Base-by-base conservation (phyloP, 2,797 vertebrate species). In the Hyperoplus immaculatus region DNA sequence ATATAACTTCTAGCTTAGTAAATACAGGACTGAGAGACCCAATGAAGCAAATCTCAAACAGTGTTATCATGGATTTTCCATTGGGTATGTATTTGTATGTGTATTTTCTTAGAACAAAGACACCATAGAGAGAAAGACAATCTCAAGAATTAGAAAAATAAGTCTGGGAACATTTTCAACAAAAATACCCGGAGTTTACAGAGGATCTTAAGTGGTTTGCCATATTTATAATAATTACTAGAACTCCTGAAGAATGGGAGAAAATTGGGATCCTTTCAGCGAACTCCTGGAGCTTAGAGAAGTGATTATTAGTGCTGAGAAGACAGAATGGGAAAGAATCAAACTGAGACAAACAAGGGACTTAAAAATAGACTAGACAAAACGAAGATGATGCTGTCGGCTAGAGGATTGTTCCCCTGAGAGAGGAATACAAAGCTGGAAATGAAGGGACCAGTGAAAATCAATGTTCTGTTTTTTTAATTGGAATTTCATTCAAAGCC, bases 391-490 rank as follows among this genome's bases (percentile, higher is more conserved):
- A 53, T 58, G 39, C 2, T 50, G 39, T 56, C 4, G 14, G 5
- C 9, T 15, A 7, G 39, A 74, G 56, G 15, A 61, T 74, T 65
- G 12, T 63, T 4, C 45, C 29, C 11, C 42, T 51, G 73, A 29
- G 45, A 46, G 39, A 54, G 16, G 43, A 66, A 38, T 4, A 39
- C 42, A 42, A 36, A 39, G 43, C 4, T 18, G 21, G 38, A 69
- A 18, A 38, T 10, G 47, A 64, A 69, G 9, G 47, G 57, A 60
- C 56, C 14, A 47, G 57, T 21, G 4, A 29, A 43, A 68, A 88
- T 89, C 78, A 45, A 86, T 84, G 75, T 58, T 81, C 64, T n/a
- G 50, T 75, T 74, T 76, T 29, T 75, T 83, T 81, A 75, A 77
- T 71, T 68, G 39, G 65, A 45, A 70, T 81, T 88, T 75, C 59